These are phyloP conservation scores for Cacatua alba DNA, from an alignment of 2,113 vertebrate genomes.

Conservation along the genomic window DNA sequence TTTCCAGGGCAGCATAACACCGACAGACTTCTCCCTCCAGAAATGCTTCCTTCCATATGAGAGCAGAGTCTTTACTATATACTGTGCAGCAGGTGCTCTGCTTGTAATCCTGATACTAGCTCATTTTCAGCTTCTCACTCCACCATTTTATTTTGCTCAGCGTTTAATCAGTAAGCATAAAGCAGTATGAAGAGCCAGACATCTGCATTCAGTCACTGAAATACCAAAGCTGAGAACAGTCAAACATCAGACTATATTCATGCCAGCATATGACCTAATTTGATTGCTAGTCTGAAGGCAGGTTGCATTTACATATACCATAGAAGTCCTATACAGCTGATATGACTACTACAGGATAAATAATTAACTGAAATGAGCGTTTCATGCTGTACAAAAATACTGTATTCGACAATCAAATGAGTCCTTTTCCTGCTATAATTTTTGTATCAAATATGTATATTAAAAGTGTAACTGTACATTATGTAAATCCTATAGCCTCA, in stretches of 20 bases:
- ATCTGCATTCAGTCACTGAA: slow-evolving; percentile 59
- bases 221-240: slow-evolving; percentile 71
- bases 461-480: slow-evolving; percentile 77
- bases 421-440: slow-evolving; percentile 68
- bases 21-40: slow-evolving; percentile 78
- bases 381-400: slow-evolving; percentile 76
- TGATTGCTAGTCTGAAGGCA: slow-evolving; percentile 49
- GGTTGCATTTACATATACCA: slow-evolving; percentile 56
- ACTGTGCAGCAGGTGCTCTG: slow-evolving; percentile 78
- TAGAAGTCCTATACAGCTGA: slow-evolving; percentile 61
- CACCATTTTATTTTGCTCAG: slow-evolving; percentile 78
- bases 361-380: slow-evolving; percentile 54
- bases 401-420: slow-evolving; percentile 71
- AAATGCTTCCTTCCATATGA: slow-evolving; percentile 91
- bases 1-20: slow-evolving; percentile 83
- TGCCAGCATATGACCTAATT: slow-evolving; percentile 63
- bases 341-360: slow-evolving; percentile 69
- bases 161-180: slow-evolving; percentile 84
- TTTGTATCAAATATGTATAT: slow-evolving; percentile 78
- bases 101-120: slow-evolving; percentile 75
- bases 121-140: slow-evolving; percentile 76
- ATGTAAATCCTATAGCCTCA: slow-evolving; percentile 63
- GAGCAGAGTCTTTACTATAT: slow-evolving; percentile 82
- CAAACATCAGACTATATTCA: slow-evolving; percentile 62
- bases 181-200: slow-evolving; percentile 77